Conservation (phyloP, 2,888 invertebrate species). For the Myopa tessellatipennis region DNA sequence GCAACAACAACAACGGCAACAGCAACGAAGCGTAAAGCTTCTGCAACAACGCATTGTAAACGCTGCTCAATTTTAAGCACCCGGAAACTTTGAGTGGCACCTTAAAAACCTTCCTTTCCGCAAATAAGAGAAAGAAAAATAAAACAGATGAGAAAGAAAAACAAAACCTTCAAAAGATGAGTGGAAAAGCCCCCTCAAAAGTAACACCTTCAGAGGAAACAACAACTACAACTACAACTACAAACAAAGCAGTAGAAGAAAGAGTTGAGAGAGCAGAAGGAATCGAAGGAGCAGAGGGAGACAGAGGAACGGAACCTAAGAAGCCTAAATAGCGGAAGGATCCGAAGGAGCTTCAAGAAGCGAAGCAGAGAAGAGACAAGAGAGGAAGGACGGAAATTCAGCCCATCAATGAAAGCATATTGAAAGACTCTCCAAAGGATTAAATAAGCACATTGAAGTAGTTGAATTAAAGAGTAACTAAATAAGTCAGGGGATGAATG, state of each 20-base stretch:
- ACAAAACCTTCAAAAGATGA: not conserved
- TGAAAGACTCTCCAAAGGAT: not conserved
- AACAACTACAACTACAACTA: not conserved
- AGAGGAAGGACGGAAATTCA: too few relatives aligned
- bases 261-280: too few relatives aligned
- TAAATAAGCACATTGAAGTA: not conserved
- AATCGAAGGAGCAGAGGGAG: too few relatives aligned
- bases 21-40: not conserved
- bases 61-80: not conserved
- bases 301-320: too few relatives aligned
- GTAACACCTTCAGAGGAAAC: not conserved
- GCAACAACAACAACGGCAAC: too few relatives aligned
- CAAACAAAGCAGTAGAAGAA: not conserved
- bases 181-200: not conserved
- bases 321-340: too few relatives aligned
- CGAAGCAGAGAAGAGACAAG: too few relatives aligned
- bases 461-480: not conserved
- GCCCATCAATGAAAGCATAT: not conserved
- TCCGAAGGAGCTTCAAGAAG: too few relatives aligned
- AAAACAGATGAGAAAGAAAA: not conserved
- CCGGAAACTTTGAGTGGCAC: not conserved
- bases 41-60: not conserved
- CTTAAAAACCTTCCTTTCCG: not conserved
- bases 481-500: not conserved
- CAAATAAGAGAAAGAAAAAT: not conserved